These are phyloP conservation scores for Rhinoraja longicauda DNA, from an alignment of 2,797 vertebrate genomes.

Conservation along the genomic window DNA sequence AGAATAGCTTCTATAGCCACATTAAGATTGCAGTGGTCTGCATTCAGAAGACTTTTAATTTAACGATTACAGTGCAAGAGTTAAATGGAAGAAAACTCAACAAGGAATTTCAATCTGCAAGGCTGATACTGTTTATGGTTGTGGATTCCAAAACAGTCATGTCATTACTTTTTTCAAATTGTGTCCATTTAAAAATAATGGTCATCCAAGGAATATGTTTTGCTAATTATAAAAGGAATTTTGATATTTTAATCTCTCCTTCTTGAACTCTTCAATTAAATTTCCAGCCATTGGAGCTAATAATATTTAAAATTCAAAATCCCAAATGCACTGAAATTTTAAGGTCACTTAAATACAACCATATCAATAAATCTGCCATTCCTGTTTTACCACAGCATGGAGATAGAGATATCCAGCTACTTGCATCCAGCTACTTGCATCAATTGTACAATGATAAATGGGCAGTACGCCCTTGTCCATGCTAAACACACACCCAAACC, in stretches of 20 bases:
- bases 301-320: not conserved
- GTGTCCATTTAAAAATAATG: not conserved
- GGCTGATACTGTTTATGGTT: not conserved
- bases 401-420: not conserved
- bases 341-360: conserved; percentile 28
- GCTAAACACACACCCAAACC: not conserved
- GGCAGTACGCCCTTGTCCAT: not conserved
- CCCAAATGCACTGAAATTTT: not conserved
- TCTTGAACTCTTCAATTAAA: not conserved
- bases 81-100: not conserved
- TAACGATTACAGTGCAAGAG: not conserved
- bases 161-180: not conserved
- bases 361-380: conserved; percentile 2
- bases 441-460: not conserved
- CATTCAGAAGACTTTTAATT: not conserved
- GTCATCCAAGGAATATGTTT: not conserved
- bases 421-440: not conserved
- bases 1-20: not conserved
- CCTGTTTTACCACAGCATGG: not conserved
- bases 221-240: not conserved
- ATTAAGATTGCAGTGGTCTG: not conserved
- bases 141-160: conserved; percentile 10
- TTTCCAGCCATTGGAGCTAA: not conserved
- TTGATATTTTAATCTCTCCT: too few relatives aligned
- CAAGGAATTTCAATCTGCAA: not conserved